A percentile compares a stretch with the other conserved stretches of the same genome.
Conservation (phyloP, 2,797 vertebrate species). For the Carcharodon carcharias region DNA sequence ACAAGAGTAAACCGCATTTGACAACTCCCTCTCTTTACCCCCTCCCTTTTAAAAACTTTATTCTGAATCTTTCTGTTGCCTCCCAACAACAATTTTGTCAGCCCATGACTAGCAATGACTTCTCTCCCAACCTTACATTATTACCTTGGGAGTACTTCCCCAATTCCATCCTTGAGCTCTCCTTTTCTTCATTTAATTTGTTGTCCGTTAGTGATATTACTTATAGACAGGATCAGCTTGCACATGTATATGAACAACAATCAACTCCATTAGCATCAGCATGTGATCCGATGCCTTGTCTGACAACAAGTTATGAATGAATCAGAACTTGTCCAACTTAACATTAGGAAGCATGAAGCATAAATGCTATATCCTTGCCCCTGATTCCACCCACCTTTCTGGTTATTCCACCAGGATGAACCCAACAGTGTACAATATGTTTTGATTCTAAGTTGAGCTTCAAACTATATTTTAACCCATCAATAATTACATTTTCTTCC, state of each 20-base stretch:
- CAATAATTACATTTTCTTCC: not conserved
- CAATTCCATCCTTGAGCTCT: not conserved
- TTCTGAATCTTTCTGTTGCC: not conserved
- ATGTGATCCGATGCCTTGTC: not conserved
- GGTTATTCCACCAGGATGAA: not conserved
- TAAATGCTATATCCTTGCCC: not conserved
- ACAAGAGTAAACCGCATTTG: not conserved
- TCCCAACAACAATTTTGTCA: not conserved
- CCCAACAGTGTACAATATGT: not conserved
- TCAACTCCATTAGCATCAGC: not conserved
- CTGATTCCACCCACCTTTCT: too few relatives aligned
- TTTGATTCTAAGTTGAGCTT: not conserved
- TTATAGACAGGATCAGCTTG: not conserved
- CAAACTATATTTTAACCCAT: not conserved
- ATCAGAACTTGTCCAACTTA: not conserved
- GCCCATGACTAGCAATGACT: not conserved
- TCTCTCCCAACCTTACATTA: not conserved
- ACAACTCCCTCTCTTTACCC: not conserved
- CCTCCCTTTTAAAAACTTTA: not conserved
- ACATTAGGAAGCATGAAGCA: not conserved
- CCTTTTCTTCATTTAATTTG: not conserved
- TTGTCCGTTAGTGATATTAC: not conserved
- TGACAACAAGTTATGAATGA: not conserved
- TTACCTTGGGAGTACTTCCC: not conserved
- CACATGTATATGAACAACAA: not conserved